Percentiles rank a stretch among this genome's conserved stretches.
phyloP scores from a whole-genome alignment of 2,113 vertebrate species.

The Antechinus flavipes region DNA sequence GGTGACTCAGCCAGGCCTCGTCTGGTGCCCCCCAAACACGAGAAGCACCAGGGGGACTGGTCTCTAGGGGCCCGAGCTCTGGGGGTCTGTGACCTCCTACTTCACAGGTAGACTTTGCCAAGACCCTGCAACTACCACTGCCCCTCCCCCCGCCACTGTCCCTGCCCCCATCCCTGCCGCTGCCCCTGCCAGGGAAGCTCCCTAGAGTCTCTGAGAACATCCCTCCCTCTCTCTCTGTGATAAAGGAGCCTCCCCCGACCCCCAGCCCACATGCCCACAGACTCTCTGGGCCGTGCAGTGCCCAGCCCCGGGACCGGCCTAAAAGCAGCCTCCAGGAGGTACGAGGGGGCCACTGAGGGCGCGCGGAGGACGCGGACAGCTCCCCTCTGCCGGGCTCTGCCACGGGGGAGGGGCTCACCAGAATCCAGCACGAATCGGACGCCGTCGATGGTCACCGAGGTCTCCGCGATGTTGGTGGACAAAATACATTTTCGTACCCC shows the following conservation, averaged over 20 bases:
- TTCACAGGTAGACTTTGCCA: neutral
- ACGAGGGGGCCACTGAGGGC: neutral
- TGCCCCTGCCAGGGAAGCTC: neutral
- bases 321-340: neutral
- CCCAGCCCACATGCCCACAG: too few species aligned
- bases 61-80: neutral
- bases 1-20: neutral
- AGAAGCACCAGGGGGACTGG: too few species aligned
- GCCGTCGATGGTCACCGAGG: conserved; percentile 95
- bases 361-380: neutral
- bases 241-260: neutral
- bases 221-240: neutral
- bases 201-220: too few species aligned
- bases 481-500: conserved; percentile 96
- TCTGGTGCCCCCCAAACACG: too few species aligned
- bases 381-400: neutral
- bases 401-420: conserved; percentile 78
- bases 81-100: neutral
- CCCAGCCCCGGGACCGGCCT: too few species aligned
- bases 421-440: conserved; percentile 95
- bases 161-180: too few species aligned
- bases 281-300: too few species aligned
- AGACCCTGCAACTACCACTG: neutral
- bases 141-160: neutral
- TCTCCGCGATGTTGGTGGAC: conserved; percentile 96